Percentiles rank a stretch among this genome's conserved stretches.
Evolutionary conservation across 1,140 invertebrate species (phyloP).

Genomic region (Hyphantria cunea): DNA sequence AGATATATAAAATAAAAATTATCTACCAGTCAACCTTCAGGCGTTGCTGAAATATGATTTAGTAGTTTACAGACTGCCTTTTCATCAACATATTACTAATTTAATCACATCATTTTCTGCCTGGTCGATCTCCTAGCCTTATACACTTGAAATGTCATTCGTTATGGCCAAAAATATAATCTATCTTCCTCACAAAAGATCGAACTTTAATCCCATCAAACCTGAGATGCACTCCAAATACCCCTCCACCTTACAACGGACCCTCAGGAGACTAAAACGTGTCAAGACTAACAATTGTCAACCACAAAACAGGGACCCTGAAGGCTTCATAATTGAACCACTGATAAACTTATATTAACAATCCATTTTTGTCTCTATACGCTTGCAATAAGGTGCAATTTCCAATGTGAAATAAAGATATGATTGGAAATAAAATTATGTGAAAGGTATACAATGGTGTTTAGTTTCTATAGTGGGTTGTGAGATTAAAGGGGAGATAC

Average conservation of each 20-base stretch:
- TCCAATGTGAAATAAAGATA: not conserved
- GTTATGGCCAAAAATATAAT: not conserved
- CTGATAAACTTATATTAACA: not conserved
- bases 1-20: no score
- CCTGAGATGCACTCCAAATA: not conserved
- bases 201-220: not conserved
- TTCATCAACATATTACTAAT: no score
- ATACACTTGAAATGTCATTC: not conserved
- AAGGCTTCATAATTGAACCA: constrained; percentile 1
- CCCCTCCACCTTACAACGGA: not conserved
- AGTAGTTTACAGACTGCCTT: no score
- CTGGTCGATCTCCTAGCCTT: no score
- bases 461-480: not conserved
- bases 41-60: no score
- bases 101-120: no score
- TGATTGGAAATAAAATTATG: not conserved
- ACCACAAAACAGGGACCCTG: not conserved
- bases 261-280: not conserved
- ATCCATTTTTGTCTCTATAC: not conserved
- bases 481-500: constrained; percentile 5
- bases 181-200: not conserved
- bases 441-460: not conserved
- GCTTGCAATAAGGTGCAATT: not conserved
- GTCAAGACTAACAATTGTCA: constrained; percentile 1
- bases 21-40: no score